These are phyloP conservation scores for Tauraco erythrolophus DNA, from an alignment of 2,113 vertebrate species.

Conservation along the genomic window DNA sequence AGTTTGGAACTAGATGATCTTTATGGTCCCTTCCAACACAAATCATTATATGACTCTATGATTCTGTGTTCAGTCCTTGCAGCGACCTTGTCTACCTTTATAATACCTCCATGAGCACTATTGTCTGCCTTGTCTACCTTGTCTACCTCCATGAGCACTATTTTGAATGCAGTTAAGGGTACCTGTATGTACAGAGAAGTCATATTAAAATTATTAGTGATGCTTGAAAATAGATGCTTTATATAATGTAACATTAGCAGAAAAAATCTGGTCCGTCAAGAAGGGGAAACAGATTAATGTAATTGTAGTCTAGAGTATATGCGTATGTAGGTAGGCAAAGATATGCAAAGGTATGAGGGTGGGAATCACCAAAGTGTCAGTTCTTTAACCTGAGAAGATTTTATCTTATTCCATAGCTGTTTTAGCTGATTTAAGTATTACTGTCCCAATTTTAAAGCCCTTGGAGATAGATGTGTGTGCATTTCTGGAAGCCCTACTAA, in stretches of 20 bases:
- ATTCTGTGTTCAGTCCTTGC: not conserved
- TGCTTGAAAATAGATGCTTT: not conserved
- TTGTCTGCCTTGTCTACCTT: too few relatives aligned
- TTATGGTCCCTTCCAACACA: too few relatives aligned
- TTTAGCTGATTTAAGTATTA: not conserved
- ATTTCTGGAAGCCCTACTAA: not conserved
- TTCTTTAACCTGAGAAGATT: not conserved
- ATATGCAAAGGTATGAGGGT: not conserved
- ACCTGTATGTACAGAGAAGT: not conserved
- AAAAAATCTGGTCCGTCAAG: not conserved
- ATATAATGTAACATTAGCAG: not conserved
- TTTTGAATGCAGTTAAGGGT: not conserved
- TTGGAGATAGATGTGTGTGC: fast-evolving
- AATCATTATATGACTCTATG: too few relatives aligned
- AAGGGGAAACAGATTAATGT: not conserved
- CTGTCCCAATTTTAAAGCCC: not conserved
- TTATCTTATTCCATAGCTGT: not conserved
- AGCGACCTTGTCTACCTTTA: not conserved
- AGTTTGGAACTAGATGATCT: too few relatives aligned
- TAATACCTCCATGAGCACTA: not conserved
- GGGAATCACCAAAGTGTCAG: not conserved
- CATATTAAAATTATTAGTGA: not conserved
- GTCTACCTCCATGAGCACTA: not conserved
- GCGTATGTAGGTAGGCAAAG: not conserved
- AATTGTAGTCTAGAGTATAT: not conserved